These are phyloP conservation scores for Catagonus wagneri DNA, from an alignment of 2,113 vertebrate species.

Conservation along the genomic window DNA sequence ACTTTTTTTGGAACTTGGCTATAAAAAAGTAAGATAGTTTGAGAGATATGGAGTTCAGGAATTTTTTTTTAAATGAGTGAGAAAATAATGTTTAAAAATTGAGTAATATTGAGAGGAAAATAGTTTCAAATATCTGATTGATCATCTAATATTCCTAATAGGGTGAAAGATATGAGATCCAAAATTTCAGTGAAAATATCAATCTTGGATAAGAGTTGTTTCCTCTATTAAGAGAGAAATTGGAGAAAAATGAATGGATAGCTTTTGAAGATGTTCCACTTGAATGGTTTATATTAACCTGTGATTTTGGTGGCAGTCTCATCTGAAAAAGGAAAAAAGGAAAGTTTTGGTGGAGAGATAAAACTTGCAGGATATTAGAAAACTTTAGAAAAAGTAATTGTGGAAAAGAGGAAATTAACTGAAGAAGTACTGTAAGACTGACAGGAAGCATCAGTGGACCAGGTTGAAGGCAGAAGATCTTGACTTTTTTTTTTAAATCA, in stretches of 20 bases:
- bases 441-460: background rate
- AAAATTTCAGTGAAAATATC: background rate
- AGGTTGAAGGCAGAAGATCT: background rate
- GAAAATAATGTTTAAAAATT: background rate
- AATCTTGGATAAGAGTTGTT: background rate
- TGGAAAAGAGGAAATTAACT: background rate
- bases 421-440: background rate
- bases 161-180: background rate
- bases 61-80: background rate
- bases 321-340: background rate
- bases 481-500: background rate
- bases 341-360: background rate
- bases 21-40: background rate
- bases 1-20: background rate
- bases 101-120: background rate
- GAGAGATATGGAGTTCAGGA: background rate
- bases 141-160: background rate
- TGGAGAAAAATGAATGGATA: background rate
- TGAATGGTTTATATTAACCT: background rate
- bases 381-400: background rate
- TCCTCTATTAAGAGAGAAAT: constrained; percentile 13
- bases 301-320: background rate
- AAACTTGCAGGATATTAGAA: background rate
- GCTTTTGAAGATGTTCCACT: constrained; percentile 6
- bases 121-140: background rate